Evolutionary conservation across 2,797 vertebrate genomes (phyloP).

Genomic region (Choloepus didactylus): DNA sequence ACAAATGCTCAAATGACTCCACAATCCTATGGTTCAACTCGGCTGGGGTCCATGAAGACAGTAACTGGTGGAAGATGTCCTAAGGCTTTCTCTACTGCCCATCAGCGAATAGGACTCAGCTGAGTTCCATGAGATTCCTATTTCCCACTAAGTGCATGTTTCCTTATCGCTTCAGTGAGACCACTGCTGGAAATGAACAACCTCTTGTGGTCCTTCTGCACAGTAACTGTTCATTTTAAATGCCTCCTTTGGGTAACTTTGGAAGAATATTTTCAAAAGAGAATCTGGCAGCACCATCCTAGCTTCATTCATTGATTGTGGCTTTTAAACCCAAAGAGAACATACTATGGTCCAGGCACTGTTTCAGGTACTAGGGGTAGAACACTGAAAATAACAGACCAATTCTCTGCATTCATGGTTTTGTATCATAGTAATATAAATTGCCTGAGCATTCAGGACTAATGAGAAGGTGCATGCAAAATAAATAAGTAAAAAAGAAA

Average conservation of each 20-base stretch:
- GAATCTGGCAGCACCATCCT: background rate
- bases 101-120: background rate
- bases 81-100: background rate
- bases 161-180: background rate
- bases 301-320: background rate
- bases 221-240: background rate
- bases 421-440: background rate
- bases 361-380: background rate
- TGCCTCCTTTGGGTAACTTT: background rate
- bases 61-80: fast-evolving
- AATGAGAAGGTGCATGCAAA: background rate
- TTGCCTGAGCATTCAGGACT: background rate
- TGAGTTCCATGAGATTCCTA: background rate
- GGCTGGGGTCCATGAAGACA: background rate
- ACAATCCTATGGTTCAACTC: background rate
- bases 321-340: background rate
- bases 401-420: background rate
- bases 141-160: background rate
- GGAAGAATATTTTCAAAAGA: background rate
- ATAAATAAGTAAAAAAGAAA: background rate
- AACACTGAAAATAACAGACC: background rate
- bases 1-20: background rate
- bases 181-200: background rate
- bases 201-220: background rate
- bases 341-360: background rate